Conservation (phyloP, 1,140 invertebrate genomes). For the Dendrolimus kikuchii region DNA sequence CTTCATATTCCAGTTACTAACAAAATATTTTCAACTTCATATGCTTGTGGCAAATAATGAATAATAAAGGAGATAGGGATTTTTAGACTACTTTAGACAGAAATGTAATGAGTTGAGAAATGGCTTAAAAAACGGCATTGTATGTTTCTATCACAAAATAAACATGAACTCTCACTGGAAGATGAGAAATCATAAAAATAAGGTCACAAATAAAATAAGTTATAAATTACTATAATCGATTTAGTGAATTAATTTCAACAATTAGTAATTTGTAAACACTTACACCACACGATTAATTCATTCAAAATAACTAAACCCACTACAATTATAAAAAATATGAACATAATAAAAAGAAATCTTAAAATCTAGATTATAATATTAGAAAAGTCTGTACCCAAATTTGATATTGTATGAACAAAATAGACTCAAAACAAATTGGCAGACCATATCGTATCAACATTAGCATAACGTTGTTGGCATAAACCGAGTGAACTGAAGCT, state of each 20-base stretch:
- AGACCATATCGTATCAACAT: slow-evolving; percentile 43
- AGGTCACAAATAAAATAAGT: slow-evolving; percentile 11
- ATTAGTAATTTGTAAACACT: no score
- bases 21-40: slow-evolving; percentile 9
- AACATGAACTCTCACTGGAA: neutral
- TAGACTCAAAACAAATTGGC: slow-evolving; percentile 39
- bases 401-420: slow-evolving; percentile 47
- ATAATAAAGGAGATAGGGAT: no score
- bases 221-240: no score
- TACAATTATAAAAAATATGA: no score
- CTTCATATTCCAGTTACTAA: neutral
- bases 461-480: slow-evolving; percentile 50
- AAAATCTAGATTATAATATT: slow-evolving; percentile 31
- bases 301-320: no score
- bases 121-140: no score
- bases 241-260: no score
- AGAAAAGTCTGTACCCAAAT: slow-evolving; percentile 35
- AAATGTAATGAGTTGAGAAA: no score
- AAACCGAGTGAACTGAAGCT: slow-evolving; percentile 27
- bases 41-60: slow-evolving; percentile 28
- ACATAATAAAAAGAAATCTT: no score
- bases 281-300: no score
- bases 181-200: slow-evolving; percentile 5
- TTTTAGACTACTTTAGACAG: no score
- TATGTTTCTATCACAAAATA: no score